Percentiles rank a stretch among this genome's conserved stretches.
Conservation (phyloP, 2,113 vertebrate species). For the Lepisosteus oculatus region DNA sequence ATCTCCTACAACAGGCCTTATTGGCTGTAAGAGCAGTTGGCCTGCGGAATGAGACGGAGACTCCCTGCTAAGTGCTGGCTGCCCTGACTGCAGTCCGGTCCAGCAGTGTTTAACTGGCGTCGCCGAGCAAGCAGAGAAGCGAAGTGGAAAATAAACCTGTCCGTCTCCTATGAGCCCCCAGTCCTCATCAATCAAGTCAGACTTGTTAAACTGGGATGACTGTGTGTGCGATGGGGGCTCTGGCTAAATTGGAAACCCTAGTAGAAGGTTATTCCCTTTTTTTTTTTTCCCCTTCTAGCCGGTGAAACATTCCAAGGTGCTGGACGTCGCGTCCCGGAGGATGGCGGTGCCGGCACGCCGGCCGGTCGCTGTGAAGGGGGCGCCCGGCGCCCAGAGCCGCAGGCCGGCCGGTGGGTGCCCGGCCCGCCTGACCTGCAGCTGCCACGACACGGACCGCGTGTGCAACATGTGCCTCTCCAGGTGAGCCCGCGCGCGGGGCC, state of each 20-base stretch:
- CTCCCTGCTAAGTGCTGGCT: no score
- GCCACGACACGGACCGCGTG: slow-evolving; percentile 81
- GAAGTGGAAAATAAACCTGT: no score
- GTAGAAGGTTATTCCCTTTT: background rate
- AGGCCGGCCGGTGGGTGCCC: slow-evolving; percentile 58
- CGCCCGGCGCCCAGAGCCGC: slow-evolving; percentile 53
- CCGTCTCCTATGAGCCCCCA: no score
- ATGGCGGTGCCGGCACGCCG: slow-evolving; percentile 60
- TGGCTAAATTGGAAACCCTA: no score
- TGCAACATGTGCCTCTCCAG: slow-evolving; percentile 93
- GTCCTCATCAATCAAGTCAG: no score
- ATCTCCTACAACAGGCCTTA: slow-evolving; percentile 18
- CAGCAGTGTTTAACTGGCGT: no score
- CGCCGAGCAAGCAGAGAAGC: no score
- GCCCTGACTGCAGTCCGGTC: no score
- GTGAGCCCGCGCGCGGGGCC: slow-evolving; percentile 51
- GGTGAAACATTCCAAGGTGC: slow-evolving; percentile 66
- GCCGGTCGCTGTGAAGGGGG: slow-evolving; percentile 53
- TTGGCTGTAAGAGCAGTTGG: no score
- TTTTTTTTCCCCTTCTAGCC: slow-evolving; percentile 52
- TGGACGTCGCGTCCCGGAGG: slow-evolving; percentile 67
- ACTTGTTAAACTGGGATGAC: no score
- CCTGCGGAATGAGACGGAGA: no score
- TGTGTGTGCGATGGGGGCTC: no score
- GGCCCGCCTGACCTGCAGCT: slow-evolving; percentile 73